phyloP scores from a whole-genome alignment of 2,113 vertebrate genomes.

The Chaenogobius annularis region DNA sequence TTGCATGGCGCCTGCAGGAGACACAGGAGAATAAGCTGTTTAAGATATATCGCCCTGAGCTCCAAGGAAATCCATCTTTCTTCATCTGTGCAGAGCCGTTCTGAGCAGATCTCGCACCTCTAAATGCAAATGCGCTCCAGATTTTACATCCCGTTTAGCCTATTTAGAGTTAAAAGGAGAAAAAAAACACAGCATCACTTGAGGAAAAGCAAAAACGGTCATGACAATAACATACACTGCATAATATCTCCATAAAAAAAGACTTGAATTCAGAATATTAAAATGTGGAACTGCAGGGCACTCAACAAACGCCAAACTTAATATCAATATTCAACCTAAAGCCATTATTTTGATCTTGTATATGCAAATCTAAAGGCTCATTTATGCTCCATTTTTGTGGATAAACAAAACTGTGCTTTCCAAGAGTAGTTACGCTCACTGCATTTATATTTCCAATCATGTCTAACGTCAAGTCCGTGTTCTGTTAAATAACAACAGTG shows the following conservation, averaged over 20 bases:
- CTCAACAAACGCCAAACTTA: no score
- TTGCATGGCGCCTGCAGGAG: slow-evolving; percentile 10
- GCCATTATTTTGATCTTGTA: no score
- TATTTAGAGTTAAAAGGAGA: not conserved
- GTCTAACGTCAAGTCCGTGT: no score
- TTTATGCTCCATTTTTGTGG: no score
- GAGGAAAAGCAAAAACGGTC: slow-evolving; percentile 18
- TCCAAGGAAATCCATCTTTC: slow-evolving; percentile 10
- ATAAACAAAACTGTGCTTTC: no score
- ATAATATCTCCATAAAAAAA: not conserved
- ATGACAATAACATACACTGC: slow-evolving; percentile 9
- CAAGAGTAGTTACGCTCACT: no score
- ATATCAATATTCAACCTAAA: no score
- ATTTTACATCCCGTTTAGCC: slow-evolving; percentile 14
- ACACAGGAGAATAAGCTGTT: slow-evolving; percentile 18
- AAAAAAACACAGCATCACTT: slow-evolving; percentile 20
- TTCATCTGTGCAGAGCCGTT: not conserved
- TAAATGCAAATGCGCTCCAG: slow-evolving; percentile 18
- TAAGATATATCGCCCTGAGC: slow-evolving; percentile 12
- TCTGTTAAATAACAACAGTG: no score
- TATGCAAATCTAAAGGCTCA: no score
- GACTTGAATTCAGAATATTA: not conserved
- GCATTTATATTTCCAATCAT: no score
- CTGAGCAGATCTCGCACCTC: slow-evolving; percentile 16
- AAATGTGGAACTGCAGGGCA: no score